phyloP scores from a whole-genome alignment of 2,113 vertebrate species.

The Dipodomys stephensi region DNA sequence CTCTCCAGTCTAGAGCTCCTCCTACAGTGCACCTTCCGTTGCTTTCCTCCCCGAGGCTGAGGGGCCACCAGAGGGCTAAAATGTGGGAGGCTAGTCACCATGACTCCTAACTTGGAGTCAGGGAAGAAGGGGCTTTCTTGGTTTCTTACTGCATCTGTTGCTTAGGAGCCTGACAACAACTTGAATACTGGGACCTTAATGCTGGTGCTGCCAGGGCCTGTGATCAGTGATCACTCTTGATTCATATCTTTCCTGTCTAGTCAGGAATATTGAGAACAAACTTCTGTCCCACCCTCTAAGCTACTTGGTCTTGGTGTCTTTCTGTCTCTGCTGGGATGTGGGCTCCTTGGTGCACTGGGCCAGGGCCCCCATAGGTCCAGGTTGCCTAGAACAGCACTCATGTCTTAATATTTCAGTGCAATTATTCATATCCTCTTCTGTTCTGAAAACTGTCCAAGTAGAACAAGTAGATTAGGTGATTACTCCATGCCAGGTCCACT shows the following conservation, averaged over 20 bases:
- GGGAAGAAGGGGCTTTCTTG: conserved; percentile 1
- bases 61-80: not conserved
- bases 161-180: not conserved
- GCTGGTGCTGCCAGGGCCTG: not conserved
- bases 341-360: not conserved
- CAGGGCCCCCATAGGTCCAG: not conserved
- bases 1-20: not conserved
- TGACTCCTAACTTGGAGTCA: not conserved
- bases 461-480: not conserved
- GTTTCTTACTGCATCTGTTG: not conserved
- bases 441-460: not conserved
- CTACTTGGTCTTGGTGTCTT: not conserved
- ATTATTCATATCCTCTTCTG: not conserved
- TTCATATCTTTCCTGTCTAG: not conserved
- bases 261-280: not conserved
- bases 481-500: not conserved
- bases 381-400: not conserved
- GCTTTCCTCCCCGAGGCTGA: not conserved
- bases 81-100: not conserved
- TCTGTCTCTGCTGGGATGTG: conserved; percentile 29
- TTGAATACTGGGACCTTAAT: not conserved
- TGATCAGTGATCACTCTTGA: not conserved
- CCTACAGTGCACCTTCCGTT: not conserved
- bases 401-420: not conserved
- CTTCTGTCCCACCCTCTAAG: not conserved